These are phyloP conservation scores for Lophius piscatorius DNA, from an alignment of 2,113 vertebrate genomes.

Conservation along the genomic window DNA sequence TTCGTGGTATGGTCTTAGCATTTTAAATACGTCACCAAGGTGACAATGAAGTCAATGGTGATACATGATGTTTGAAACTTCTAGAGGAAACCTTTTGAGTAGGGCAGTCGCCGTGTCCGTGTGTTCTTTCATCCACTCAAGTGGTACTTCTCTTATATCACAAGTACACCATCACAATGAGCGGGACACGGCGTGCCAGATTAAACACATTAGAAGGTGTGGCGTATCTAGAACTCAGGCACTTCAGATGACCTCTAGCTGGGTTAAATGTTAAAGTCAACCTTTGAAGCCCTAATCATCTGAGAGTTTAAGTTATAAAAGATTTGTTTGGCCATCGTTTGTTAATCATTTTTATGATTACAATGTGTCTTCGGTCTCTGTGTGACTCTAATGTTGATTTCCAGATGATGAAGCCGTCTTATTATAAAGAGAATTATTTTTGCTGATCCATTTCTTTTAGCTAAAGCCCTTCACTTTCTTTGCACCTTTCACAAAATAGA, in stretches of 20 bases:
- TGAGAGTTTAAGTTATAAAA: neutral
- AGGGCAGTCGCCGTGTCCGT: constrained; percentile 12
- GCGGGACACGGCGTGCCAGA: constrained; percentile 21
- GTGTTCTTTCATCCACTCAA: constrained; percentile 45
- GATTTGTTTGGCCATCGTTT: neutral
- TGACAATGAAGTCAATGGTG: constrained; percentile 22
- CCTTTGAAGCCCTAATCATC: constrained; percentile 36
- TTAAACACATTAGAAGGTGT: constrained; percentile 33
- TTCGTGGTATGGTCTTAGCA: constrained; percentile 16
- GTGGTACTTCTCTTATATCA: constrained; percentile 30
- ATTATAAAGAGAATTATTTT: no score
- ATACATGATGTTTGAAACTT: constrained; percentile 40
- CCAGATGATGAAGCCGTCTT: no score
- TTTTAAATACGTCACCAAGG: constrained; percentile 21
- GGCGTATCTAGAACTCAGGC: constrained; percentile 22
- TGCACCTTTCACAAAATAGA: no score
- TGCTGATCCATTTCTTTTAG: no score
- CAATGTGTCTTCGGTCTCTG: no score
- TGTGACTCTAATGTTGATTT: no score
- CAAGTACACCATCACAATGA: constrained; percentile 31
- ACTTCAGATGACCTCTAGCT: constrained; percentile 41
- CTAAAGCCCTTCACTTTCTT: no score
- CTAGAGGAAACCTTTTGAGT: constrained; percentile 47
- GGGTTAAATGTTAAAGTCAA: constrained; percentile 29
- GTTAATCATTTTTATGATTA: no score